Conservation (phyloP, 2,888 invertebrate species). For the Sphinx pinastri region DNA sequence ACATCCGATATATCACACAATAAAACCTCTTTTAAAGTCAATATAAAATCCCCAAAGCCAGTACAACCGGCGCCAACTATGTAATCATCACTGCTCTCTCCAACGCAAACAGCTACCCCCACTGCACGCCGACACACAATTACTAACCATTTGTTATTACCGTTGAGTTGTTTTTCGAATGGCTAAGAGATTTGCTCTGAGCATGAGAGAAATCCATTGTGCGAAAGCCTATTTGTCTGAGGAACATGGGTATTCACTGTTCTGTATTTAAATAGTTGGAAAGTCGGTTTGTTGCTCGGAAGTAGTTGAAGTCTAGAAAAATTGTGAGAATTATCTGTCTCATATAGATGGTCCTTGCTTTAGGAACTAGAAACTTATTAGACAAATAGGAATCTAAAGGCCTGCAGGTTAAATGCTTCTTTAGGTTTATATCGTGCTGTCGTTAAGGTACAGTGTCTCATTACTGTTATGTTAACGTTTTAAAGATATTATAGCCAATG, state of each 20-base stretch:
- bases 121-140: not conserved
- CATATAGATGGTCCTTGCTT: no score
- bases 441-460: no score
- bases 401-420: no score
- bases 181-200: not conserved
- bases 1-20: not conserved
- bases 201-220: conserved; percentile 28
- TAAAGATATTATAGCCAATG: no score
- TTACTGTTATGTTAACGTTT: no score
- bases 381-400: no score
- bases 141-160: not conserved
- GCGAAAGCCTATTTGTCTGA: conserved; percentile 25
- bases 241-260: conserved; percentile 6
- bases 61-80: not conserved
- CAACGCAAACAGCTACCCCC: conserved; percentile 23
- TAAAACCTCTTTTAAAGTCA: not conserved
- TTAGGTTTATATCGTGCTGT: no score
- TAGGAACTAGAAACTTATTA: no score
- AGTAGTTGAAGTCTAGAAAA: not conserved
- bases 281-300: not conserved
- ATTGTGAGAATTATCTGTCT: no score
- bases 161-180: conserved; percentile 11
- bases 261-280: conserved; percentile 9
- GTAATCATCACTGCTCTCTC: conserved; percentile 26
- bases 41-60: not conserved